Base-by-base conservation (phyloP, 1,140 invertebrate species). In the Gonioctena quinquepunctata region DNA sequence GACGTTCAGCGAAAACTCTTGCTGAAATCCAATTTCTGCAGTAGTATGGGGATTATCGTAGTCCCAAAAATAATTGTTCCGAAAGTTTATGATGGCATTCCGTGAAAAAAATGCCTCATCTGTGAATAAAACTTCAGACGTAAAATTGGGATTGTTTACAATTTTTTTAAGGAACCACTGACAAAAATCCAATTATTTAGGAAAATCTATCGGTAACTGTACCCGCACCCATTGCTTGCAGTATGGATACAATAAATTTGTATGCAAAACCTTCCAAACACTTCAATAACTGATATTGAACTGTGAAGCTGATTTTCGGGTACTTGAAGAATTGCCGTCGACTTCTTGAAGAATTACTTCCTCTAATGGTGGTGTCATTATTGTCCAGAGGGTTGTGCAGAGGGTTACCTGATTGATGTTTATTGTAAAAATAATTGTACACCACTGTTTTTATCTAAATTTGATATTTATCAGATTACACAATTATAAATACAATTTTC, bases 41-140 rank as follows among this genome's bases (percentile, higher is more conserved):
- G 52, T 50, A 28, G 57, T 56, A 50, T 68, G 65, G 11, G 42
- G 56, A 28, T 71, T 71, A 27, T 60, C n/a, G 49, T 60, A 26
- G 16, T 26, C 25, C 33, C 63, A 66, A n/a, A 7, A 22, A 18
- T 71, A 64, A 22, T n/a, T 72, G 49, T 72, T 69, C 27, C 18
- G 61, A 11, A 16, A 48, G 56, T 85, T 83, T 22, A 81, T 74
- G 50, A 79, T 72, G 27, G 27, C 27, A 28, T 28, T 4, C 3
- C 27, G 3, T 28, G 3, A 8, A 28, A 28, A 28, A 28, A 3
- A 4, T 28, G 27, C 49, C 13, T 52, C 49, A 52, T 52, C 49
- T 52, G n/a, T 52, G 49, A 52, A 52, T 52, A 5, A 52, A 52
- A 52, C 49, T 52, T 52, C n/a, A 19, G 4, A n/a, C 3, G 49